phyloP scores from a whole-genome alignment of 2,113 vertebrate species.

The Cardinalis cardinalis region DNA sequence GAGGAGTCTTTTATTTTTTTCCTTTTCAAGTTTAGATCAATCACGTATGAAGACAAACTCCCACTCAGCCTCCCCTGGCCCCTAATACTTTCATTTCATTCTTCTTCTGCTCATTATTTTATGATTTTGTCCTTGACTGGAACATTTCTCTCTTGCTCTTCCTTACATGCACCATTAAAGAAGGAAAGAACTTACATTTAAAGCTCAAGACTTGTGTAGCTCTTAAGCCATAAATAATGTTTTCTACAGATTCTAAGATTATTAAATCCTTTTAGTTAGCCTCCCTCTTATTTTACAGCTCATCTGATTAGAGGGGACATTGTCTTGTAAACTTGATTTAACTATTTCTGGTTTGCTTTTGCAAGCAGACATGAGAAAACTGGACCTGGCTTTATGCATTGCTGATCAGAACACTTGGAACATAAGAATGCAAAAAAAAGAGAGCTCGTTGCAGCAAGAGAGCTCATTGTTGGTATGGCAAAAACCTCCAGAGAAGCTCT shows the following conservation, averaged over 20 bases:
- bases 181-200: background rate
- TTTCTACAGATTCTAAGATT: slow-evolving; percentile 25
- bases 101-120: slow-evolving; percentile 47
- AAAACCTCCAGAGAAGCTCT: background rate
- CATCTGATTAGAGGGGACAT: background rate
- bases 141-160: slow-evolving; percentile 48
- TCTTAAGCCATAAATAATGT: slow-evolving; percentile 51
- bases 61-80: slow-evolving; percentile 40
- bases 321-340: slow-evolving; percentile 4
- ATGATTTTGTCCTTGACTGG: slow-evolving; percentile 66
- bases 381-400: background rate
- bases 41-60: slow-evolving; percentile 56
- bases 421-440: background rate
- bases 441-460: background rate
- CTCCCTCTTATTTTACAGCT: slow-evolving; percentile 26
- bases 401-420: background rate
- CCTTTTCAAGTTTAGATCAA: slow-evolving; percentile 46
- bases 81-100: slow-evolving; percentile 47
- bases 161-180: slow-evolving; percentile 34
- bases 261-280: slow-evolving; percentile 31
- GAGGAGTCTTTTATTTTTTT: background rate
- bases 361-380: background rate
- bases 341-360: slow-evolving; percentile 12
- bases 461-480: background rate
- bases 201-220: background rate